Evolutionary conservation across 2,797 vertebrate species (phyloP), one percentile per base, ranked within the genome.

Genomic region (Pseudomugil gertrudae): DNA sequence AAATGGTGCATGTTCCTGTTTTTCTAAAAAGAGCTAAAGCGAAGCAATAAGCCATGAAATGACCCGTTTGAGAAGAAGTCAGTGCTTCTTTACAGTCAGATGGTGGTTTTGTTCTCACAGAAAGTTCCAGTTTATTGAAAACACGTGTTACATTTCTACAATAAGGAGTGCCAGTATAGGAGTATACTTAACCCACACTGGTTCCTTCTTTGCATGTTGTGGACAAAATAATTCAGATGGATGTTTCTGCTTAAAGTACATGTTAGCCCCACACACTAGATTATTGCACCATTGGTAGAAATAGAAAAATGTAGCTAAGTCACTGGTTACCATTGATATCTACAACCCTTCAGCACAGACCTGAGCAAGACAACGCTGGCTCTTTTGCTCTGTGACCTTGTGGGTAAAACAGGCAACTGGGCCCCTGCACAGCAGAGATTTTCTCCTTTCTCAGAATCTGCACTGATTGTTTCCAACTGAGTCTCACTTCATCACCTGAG

Each of bases 1-100:
- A 79, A 85, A 78, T 51, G 70, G 40, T 56, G 63, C 3, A 1
- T 66, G 76, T 61, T 74, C 35, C 45, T 40, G 52, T 33, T 51
- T 76, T 68, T 51, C 53, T 38, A 68, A 36, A 69, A 23, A 60
- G 70, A 71, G 35, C 73, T 68, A 64, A 71, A 76, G 57, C 40
- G 64, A 80, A 59, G 60, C 66, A 85, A 47, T 66, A 81, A 71
- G 69, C 74, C 78, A 66, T 87, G 80, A 84, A 85, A 84, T 72
- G 73, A 71, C 60, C 71, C 32, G 60, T 69, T 71, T 27, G n/a
- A 76, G 68, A 30, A 54, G 63, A 40, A 64, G 45, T 23, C 53
- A 1, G 51, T 14, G n/a, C 50, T 65, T 56, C 54, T 66, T 50
- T 26, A 27, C 36, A 58, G 72, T 68, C 33, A 52, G 51, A 53